Conservation (phyloP, 2,888 invertebrate genomes). For the Coelopa pilipes region DNA sequence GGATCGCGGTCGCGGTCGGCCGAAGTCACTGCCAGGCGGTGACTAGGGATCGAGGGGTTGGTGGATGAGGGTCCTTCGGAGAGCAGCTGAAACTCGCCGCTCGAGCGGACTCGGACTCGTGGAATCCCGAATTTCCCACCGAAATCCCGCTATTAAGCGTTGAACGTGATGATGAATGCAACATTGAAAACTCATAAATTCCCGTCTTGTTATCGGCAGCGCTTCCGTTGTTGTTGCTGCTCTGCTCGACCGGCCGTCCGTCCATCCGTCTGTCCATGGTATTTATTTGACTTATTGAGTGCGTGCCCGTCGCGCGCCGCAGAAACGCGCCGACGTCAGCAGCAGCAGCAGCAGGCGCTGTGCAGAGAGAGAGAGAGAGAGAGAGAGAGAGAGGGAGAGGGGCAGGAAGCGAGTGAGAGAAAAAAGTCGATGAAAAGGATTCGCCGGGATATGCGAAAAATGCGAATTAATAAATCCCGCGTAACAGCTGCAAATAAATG, state of each 20-base stretch:
- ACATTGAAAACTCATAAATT: slow-evolving; percentile 46
- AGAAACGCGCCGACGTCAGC: background rate
- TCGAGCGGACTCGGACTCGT: no score
- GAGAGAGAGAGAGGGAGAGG: background rate
- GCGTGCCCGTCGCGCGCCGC: background rate
- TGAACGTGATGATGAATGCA: slow-evolving; percentile 44
- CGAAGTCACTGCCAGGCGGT: no score
- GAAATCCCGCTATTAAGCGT: no score
- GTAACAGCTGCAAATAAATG: slow-evolving; percentile 38
- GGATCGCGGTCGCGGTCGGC: no score
- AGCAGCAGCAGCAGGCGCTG: background rate
- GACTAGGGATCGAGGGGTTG: no score
- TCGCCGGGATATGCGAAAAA: slow-evolving; percentile 17
- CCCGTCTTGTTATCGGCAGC: background rate
- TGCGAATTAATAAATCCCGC: slow-evolving; percentile 29
- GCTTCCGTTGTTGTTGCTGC: slow-evolving; percentile 27
- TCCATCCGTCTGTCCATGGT: background rate
- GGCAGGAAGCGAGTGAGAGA: background rate
- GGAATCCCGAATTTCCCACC: no score
- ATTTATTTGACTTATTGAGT: slow-evolving; percentile 17
- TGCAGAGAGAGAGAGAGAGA: background rate
- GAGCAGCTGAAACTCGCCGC: no score
- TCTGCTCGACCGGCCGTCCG: slow-evolving; percentile 7
- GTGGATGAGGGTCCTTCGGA: no score
- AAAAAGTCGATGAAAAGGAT: slow-evolving; percentile 23